Evolutionary conservation across 2,113 vertebrate species (phyloP), one percentile per base, ranked within the genome.

Genomic region (Oreocharis arfaki): DNA sequence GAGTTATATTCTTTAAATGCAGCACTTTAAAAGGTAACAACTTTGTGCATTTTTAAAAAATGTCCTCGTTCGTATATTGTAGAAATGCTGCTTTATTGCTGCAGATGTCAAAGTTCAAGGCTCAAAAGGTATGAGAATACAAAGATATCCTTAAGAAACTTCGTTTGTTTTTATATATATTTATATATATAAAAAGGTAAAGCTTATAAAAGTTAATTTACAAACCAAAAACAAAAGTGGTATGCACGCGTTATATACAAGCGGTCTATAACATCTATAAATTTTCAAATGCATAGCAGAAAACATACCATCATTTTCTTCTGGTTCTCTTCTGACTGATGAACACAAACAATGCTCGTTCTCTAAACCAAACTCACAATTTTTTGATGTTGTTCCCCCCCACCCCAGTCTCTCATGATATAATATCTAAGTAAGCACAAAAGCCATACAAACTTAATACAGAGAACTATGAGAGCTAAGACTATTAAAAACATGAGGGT

Each of bases 181-280:
- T 96, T 97, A 96, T 98, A 97, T 99, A 98, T 99, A 99, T 99
- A 99, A 99, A 99, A 99, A 99, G 99, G 98, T 99, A 98, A 99
- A 99, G 99, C 99, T 99, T 99, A 99, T 99, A 98, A 98, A 99
- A 99, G 98, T 99, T 99, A 97, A 99, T 99, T 99, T 99, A 99
- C 99, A 99, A 99, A 98, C 98, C 97, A 98, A 98, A 98, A 99
- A 99, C 98, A 99, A 99, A 99, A 99, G 98, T 99, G 98, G 98
- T 99, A 98, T 98, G 98, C 98, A 99, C 98, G 99, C 98, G 96
- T 97, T 99, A 99, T 99, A 96, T 99, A 99, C 99, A 99, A 98
- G 99, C 98, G 84, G 97, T 98, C 98, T 98, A 98, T 97, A 98
- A 98, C 98, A 98, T 98, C 98, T 98, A 98, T 97, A 98, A 98